Percentiles rank a stretch among this genome's conserved stretches.
phyloP scores from a whole-genome alignment of 92 coral and sea anemone genomes.

The Epizoanthus rinbou region DNA sequence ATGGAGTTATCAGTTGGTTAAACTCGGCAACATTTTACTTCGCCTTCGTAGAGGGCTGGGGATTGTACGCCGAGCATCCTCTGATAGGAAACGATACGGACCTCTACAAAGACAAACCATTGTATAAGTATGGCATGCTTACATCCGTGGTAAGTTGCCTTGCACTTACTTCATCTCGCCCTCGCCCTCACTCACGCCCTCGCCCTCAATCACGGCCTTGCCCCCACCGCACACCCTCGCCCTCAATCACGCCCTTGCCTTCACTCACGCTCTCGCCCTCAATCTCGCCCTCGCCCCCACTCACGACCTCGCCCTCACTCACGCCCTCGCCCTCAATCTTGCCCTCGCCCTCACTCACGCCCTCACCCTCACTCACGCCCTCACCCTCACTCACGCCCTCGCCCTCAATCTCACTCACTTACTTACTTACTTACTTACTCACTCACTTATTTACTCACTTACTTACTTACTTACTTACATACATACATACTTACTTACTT shows the following conservation, averaged over 20 bases:
- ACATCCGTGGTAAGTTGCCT: slow-evolving; percentile 52
- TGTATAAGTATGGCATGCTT: slow-evolving; percentile 66
- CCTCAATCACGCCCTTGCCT: not conserved
- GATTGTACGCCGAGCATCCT: slow-evolving; percentile 79
- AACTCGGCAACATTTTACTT: slow-evolving; percentile 55
- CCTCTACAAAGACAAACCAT: slow-evolving; percentile 54
- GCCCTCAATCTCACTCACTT: too few species aligned
- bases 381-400: not conserved
- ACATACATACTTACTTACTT: too few species aligned
- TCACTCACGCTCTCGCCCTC: not conserved
- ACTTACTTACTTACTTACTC: too few species aligned
- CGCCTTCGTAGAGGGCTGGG: slow-evolving; percentile 90
- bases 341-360: not conserved
- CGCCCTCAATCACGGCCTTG: not conserved
- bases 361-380: not conserved
- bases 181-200: not conserved
- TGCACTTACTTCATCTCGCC: not conserved
- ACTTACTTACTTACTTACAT: too few species aligned
- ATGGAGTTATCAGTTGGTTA: slow-evolving; percentile 66
- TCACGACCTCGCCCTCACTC: not conserved
- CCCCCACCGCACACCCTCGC: not conserved
- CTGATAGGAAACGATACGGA: slow-evolving; percentile 58
- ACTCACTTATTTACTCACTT: too few species aligned
- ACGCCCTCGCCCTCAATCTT: not conserved
- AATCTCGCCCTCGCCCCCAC: not conserved